Evolutionary conservation across 2,797 vertebrate species (phyloP).

Genomic region (Gallinago solitaria): DNA sequence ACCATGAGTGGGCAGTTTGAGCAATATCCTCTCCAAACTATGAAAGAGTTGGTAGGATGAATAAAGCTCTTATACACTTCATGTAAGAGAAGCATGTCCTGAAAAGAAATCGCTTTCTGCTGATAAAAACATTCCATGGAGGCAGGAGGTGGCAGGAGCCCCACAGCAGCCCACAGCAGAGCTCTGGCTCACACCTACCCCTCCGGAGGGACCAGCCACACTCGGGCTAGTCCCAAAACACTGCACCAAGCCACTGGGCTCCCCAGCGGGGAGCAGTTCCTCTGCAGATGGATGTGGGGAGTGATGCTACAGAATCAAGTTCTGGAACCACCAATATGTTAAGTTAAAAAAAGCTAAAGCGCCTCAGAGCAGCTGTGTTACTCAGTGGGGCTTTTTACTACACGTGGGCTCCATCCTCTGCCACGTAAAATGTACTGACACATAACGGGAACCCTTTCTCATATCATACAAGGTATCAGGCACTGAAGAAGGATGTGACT

Average conservation of each 20-base stretch:
- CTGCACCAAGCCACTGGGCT: neutral
- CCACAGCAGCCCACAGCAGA: neutral
- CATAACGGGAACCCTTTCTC: neutral
- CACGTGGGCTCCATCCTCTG: neutral
- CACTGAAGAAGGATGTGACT: neutral
- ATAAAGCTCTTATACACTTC: neutral
- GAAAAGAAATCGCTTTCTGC: neutral
- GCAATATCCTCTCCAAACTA: neutral
- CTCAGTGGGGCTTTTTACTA: neutral
- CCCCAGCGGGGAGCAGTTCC: neutral
- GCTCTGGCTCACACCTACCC: neutral
- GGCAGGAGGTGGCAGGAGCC: neutral
- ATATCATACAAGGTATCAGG: rapidly evolving
- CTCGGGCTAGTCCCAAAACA: neutral
- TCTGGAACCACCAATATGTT: neutral
- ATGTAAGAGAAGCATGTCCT: neutral
- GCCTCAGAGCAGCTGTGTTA: neutral
- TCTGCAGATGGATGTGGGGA: neutral
- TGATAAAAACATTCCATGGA: neutral
- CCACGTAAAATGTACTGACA: neutral
- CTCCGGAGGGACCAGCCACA: neutral
- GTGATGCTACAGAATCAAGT: neutral
- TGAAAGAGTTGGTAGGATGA: neutral
- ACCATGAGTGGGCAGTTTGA: neutral
- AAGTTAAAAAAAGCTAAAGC: neutral